Evolutionary conservation across 2,113 vertebrate genomes (phyloP), one percentile per base, ranked within the genome.

Genomic region (Hiodon tergisus): DNA sequence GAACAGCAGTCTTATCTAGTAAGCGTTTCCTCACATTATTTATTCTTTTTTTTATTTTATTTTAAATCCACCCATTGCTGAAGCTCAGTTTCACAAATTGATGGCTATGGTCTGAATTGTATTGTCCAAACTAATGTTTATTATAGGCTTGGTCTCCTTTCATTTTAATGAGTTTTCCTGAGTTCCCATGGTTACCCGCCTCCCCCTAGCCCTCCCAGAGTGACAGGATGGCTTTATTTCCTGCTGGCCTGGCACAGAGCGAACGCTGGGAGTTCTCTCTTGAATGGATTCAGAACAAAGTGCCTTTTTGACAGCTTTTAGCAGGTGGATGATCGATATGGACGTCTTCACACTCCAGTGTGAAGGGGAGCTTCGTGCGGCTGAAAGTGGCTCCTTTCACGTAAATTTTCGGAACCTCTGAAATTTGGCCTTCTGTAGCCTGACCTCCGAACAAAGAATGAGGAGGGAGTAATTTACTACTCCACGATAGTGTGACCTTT

Each of bases 121-220:
- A n/a, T 3, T 52, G 59, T 51, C 17, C 16, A 67, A 74, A 74
- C 31, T 74, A 3, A 2, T 17, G 65, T 58, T 59, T 54, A 51
- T 55, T 46, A 11, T 47, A 3, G 65, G 53, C 55, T 55, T 59
- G 4, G 10, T 47, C 62, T 31, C 63, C 58, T 46, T 14, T 13
- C 48, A 63, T 9, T 63, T 67, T 48, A 48, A 9, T 4, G 53
- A 8, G n/a, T 71, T 10, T 58, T 75, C 17, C 65, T 48, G 46
- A 11, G 73, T 75, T 75, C 5, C 73, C 65, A 67, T 75, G 73
- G 65, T 54, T 75, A 75, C 73, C 53, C 63, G 17, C 13, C 53
- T 53, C 63, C 7, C 8, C 7, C 72, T 46, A 50, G 55, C 54
- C 68, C 53, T n/a, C 11, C 47, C 47, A 16, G 14, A 67, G 73